Percentiles rank a stretch among this genome's conserved stretches.
Evolutionary conservation across 2,888 invertebrate species (phyloP).

Genomic region (Callimorpha dominula): DNA sequence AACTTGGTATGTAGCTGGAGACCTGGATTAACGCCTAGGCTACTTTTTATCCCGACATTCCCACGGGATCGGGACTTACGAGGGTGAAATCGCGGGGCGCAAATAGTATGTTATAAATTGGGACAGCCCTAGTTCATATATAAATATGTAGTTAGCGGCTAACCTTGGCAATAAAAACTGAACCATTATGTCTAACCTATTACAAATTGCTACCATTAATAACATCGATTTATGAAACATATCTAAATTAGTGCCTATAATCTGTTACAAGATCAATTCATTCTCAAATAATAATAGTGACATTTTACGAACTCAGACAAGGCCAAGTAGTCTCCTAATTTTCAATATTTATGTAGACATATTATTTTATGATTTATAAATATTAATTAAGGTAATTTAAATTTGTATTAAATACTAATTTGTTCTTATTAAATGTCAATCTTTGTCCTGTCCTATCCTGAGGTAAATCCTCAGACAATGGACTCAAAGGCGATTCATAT

Average conservation of each 20-base stretch:
- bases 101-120: neutral
- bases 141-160: neutral
- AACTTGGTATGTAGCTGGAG: no score
- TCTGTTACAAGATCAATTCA: neutral
- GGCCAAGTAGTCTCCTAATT: neutral
- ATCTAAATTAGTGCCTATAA: constrained; percentile 1
- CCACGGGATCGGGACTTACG: no score
- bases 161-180: neutral
- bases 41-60: no score
- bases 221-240: neutral
- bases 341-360: neutral
- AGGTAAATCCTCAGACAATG: no score
- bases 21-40: no score
- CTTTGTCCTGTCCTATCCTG: no score
- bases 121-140: neutral
- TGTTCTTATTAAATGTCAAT: no score
- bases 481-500: no score
- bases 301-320: constrained; percentile 6
- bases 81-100: no score
- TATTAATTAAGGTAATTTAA: neutral
- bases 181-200: neutral
- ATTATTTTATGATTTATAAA: neutral
- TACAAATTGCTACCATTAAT: constrained; percentile 4
- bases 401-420: no score
- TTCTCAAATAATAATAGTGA: constrained; percentile 7